Conservation (phyloP, 2,888 invertebrate species). For the Nymphalis urticae region DNA sequence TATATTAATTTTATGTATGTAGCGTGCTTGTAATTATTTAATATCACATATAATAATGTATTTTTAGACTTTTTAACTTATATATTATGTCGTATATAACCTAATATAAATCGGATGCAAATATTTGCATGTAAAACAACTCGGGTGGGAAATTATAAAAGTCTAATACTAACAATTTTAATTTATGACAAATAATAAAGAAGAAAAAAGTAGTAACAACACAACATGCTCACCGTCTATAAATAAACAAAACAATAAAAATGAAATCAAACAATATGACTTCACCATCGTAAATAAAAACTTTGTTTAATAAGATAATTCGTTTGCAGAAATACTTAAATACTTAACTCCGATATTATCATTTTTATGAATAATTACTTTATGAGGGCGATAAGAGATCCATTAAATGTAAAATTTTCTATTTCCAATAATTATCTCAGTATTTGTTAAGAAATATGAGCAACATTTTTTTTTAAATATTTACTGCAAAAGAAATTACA, state of each 20-base stretch:
- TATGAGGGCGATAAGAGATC: slow-evolving; percentile 16
- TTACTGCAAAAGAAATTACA: no score
- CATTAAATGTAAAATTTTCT: slow-evolving; percentile 8
- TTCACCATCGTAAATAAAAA: slow-evolving; percentile 21
- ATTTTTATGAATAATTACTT: slow-evolving; percentile 12
- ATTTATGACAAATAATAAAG: no score
- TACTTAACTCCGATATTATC: slow-evolving; percentile 11
- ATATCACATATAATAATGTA: no score
- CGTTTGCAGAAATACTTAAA: slow-evolving; percentile 25
- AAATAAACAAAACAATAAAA: slow-evolving; percentile 23
- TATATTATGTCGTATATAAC: no score
- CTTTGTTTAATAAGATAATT: slow-evolving; percentile 8
- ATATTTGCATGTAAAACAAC: no score
- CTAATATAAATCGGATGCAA: no score
- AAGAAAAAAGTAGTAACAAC: not conserved
- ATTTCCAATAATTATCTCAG: slow-evolving; percentile 13
- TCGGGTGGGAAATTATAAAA: no score
- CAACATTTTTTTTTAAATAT: not conserved
- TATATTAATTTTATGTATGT: no score
- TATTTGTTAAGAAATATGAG: not conserved
- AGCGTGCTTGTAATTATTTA: no score
- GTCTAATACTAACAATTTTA: no score
- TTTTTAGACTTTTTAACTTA: no score
- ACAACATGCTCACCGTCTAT: slow-evolving; percentile 16
- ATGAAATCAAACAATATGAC: slow-evolving; percentile 14